A percentile compares a stretch with the other conserved stretches of the same genome.
These are phyloP conservation scores for Erpornis zantholeuca DNA, from an alignment of 2,113 vertebrate species.

Conservation along the genomic window DNA sequence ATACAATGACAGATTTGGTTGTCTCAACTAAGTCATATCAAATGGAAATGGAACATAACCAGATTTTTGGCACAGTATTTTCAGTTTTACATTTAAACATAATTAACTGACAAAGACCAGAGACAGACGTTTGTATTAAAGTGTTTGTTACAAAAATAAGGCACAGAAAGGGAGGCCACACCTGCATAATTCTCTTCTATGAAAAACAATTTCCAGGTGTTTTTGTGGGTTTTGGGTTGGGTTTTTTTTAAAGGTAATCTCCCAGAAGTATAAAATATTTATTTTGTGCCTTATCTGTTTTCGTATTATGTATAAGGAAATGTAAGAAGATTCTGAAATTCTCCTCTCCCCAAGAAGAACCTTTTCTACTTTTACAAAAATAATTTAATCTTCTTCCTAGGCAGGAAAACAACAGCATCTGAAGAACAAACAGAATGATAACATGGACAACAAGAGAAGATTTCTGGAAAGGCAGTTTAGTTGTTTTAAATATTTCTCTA, in stretches of 20 bases:
- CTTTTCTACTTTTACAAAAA: not conserved
- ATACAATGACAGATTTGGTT: not conserved
- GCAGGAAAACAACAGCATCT: not conserved
- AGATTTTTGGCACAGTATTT: not conserved
- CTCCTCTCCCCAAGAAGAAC: not conserved
- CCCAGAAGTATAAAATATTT: not conserved
- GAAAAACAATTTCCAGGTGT: not conserved
- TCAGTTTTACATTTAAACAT: not conserved
- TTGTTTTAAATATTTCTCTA: conserved; percentile 35
- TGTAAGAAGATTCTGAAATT: not conserved
- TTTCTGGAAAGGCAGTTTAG: conserved; percentile 8
- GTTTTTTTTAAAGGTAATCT: not conserved
- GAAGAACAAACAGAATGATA: not conserved
- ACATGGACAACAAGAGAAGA: not conserved
- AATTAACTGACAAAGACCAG: not conserved
- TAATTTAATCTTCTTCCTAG: not conserved
- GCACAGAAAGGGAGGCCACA: not conserved
- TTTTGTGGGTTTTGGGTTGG: not conserved
- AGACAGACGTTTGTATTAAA: not conserved
- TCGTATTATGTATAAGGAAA: not conserved
- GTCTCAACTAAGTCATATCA: not conserved
- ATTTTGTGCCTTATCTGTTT: not conserved
- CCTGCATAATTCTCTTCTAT: not conserved
- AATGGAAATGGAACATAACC: not conserved
- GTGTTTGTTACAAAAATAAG: not conserved